A percentile compares a stretch with the other conserved stretches of the same genome.
phyloP scores from a whole-genome alignment of 2,888 invertebrate genomes.

The Hirudinaria manillensis region DNA sequence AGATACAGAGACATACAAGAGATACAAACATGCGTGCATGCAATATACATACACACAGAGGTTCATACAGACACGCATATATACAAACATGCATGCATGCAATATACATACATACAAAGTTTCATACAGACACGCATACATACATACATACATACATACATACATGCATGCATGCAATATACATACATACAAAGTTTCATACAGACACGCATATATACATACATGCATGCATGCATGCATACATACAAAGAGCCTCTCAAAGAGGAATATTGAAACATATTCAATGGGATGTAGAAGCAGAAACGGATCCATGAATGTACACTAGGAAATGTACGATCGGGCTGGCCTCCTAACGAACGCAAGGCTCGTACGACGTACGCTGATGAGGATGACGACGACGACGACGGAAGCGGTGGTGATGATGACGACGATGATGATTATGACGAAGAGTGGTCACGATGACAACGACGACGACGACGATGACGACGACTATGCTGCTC shows the following conservation, averaged over 20 bases:
- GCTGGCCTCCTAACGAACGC: no score
- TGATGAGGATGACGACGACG: conserved; percentile 3
- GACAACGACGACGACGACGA: background rate
- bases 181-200: conserved; percentile 30
- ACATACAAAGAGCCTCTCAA: conserved; percentile 3
- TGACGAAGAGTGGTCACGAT: background rate
- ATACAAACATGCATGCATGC: conserved; percentile 32
- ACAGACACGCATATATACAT: conserved; percentile 30
- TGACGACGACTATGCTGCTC: background rate
- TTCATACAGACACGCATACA: conserved; percentile 31
- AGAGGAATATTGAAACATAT: background rate
- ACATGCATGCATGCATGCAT: conserved; percentile 20
- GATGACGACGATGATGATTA: background rate
- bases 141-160: conserved; percentile 25
- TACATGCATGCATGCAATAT: conserved; percentile 30
- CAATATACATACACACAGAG: conserved; percentile 11
- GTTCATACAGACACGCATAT: conserved; percentile 20
- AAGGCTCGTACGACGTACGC: no score
- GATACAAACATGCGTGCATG: background rate
- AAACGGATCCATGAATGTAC: background rate
- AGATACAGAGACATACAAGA: background rate
- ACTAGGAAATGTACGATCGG: no score
- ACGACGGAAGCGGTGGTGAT: background rate
- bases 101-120: conserved; percentile 30
- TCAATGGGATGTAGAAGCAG: background rate